Percentiles rank a stretch among this genome's conserved stretches.
Conservation (phyloP, 2,113 vertebrate species). For the Paradoxurus hermaphroditus region DNA sequence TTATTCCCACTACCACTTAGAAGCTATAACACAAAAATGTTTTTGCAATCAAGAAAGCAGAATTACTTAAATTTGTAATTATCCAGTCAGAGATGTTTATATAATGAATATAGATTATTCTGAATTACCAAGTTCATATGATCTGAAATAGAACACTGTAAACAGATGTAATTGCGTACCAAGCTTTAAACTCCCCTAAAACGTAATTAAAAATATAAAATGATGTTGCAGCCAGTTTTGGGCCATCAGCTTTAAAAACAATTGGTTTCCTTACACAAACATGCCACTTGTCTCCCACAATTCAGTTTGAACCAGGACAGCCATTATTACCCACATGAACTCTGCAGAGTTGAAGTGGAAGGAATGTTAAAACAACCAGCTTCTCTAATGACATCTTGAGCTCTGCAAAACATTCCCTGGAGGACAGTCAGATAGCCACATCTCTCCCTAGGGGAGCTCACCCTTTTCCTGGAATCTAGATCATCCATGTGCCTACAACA, state of each 20-base stretch:
- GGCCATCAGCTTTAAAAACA: neutral
- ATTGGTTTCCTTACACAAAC: neutral
- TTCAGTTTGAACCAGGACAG: neutral
- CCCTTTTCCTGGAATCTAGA: too few relatives aligned
- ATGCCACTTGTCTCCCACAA: neutral
- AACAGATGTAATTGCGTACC: conserved; percentile 29
- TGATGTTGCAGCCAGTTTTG: neutral
- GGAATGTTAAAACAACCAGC: neutral
- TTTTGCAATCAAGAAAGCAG: conserved; percentile 39
- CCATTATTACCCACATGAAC: neutral
- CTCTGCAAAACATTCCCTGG: neutral
- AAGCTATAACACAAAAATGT: conserved; percentile 14
- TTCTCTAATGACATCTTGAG: neutral
- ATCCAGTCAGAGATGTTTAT: conserved; percentile 59
- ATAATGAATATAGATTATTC: conserved; percentile 61
- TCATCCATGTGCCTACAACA: too few relatives aligned
- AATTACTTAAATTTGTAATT: conserved; percentile 48
- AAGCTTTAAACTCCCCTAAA: neutral
- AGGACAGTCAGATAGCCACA: neutral
- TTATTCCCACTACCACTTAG: conserved; percentile 58
- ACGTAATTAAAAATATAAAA: neutral
- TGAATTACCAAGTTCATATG: conserved; percentile 50
- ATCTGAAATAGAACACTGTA: neutral
- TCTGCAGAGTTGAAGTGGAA: neutral
- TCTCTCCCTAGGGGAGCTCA: too few relatives aligned